A percentile compares a stretch with the other conserved stretches of the same genome.
These are phyloP conservation scores for Platalea minor DNA, from an alignment of 2,797 vertebrate genomes.

Conservation along the genomic window DNA sequence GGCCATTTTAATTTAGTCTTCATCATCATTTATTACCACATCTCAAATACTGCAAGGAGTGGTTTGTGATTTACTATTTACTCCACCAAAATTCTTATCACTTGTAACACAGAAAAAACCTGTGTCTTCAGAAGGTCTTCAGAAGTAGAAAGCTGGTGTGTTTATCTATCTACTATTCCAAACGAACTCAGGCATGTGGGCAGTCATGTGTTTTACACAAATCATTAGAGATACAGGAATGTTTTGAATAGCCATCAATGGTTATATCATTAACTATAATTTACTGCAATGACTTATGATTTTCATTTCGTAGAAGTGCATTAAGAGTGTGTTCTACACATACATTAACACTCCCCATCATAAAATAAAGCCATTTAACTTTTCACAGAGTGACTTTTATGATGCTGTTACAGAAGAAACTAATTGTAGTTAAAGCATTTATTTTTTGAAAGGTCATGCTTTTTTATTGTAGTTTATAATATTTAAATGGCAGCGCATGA, in stretches of 20 bases:
- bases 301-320: slow-evolving; percentile 47
- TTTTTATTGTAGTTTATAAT: slow-evolving; percentile 32
- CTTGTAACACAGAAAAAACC: not conserved
- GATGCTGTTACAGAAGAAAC: slow-evolving; percentile 54
- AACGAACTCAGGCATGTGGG: slow-evolving; percentile 34
- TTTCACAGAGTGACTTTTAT: slow-evolving; percentile 49
- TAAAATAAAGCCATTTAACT: slow-evolving; percentile 64
- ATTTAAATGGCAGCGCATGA: not conserved
- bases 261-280: slow-evolving; percentile 58
- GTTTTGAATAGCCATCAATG: slow-evolving; percentile 52
- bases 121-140: not conserved
- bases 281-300: slow-evolving; percentile 50
- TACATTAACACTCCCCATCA: slow-evolving; percentile 60
- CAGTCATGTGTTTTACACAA: slow-evolving; percentile 60
- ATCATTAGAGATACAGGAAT: slow-evolving; percentile 53
- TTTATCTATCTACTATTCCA: slow-evolving; percentile 9
- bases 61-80: not conserved
- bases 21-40: not conserved
- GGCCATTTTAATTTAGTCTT: not conserved
- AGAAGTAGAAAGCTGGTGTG: not conserved
- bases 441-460: slow-evolving; percentile 44
- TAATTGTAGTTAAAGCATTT: slow-evolving; percentile 40
- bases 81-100: not conserved
- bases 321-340: slow-evolving; percentile 63
- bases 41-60: not conserved